Evolutionary conservation across 2,113 vertebrate species (phyloP).

Genomic region (Oncorhynchus mykiss): DNA sequence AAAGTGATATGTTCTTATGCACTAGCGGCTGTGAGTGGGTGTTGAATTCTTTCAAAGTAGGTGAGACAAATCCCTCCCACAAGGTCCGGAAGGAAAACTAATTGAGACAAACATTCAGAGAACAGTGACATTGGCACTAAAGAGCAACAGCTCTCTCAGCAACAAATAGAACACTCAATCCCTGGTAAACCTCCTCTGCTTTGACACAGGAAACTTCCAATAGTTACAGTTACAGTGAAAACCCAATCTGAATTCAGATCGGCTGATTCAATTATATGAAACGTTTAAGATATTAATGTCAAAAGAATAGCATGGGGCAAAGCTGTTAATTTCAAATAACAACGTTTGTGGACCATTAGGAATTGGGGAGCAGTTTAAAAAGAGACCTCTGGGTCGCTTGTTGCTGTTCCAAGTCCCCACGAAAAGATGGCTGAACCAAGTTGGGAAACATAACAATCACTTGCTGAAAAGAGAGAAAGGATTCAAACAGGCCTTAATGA

Average conservation of each 20-base stretch:
- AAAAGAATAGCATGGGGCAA: conserved; percentile 4
- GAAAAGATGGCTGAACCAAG: neutral
- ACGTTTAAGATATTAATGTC: neutral
- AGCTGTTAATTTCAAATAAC: neutral
- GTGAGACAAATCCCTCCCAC: conserved; percentile 3
- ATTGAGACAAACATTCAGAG: conserved; percentile 32
- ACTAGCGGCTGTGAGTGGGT: too few species aligned
- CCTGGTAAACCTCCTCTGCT: neutral
- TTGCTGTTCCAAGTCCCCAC: neutral
- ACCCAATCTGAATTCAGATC: neutral
- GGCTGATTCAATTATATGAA: neutral
- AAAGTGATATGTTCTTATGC: too few species aligned
- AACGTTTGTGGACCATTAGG: neutral
- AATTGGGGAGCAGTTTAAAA: neutral
- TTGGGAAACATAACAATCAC: conserved; percentile 8
- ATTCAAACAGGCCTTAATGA: conserved; percentile 24
- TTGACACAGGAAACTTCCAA: neutral
- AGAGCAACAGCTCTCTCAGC: neutral
- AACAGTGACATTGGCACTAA: conserved; percentile 28
- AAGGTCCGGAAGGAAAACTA: conserved; percentile 19
- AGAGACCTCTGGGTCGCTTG: neutral
- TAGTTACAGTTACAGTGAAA: neutral
- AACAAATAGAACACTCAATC: neutral
- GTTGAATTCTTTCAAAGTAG: neutral
- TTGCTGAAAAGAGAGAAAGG: neutral